These are phyloP conservation scores for Spodoptera exigua DNA, from an alignment of 2,888 invertebrate species.

Conservation along the genomic window DNA sequence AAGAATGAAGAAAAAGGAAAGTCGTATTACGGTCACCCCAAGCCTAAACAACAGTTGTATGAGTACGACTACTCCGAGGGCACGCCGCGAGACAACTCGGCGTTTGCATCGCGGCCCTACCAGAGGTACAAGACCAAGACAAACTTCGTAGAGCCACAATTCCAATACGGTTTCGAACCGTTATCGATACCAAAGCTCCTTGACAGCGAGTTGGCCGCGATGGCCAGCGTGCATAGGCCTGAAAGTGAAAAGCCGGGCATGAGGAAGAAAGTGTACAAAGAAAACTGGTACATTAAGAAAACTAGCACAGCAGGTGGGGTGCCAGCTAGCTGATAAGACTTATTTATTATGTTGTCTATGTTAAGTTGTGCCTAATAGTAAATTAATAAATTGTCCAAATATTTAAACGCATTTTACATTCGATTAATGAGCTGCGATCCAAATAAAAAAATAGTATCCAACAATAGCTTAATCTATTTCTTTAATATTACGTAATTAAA, in stretches of 20 bases:
- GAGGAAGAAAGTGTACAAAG: constrained; percentile 83
- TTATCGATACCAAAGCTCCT: constrained; percentile 76
- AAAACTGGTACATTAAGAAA: constrained; percentile 86
- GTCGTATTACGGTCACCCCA: constrained; percentile 72
- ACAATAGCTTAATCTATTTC: constrained; percentile 47
- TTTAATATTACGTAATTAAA: constrained; percentile 70
- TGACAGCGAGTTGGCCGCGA: constrained; percentile 82
- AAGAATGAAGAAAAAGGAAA: constrained; percentile 68
- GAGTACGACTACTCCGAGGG: constrained; percentile 77
- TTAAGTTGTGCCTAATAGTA: constrained; percentile 64
- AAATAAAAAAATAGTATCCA: constrained; percentile 21
- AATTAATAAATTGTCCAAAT: constrained; percentile 57
- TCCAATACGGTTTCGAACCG: constrained; percentile 86
- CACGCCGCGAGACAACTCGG: constrained; percentile 72
- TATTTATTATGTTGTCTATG: constrained; percentile 73
- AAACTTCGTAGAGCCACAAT: constrained; percentile 84
- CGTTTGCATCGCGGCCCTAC: constrained; percentile 74
- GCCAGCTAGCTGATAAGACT: constrained; percentile 79
- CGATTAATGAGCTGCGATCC: constrained; percentile 13
- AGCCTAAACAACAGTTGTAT: constrained; percentile 70
- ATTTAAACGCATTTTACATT: constrained; percentile 31
- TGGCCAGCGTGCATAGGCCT: constrained; percentile 80
- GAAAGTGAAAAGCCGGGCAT: constrained; percentile 80
- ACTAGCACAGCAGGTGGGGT: constrained; percentile 78
- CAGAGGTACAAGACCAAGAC: constrained; percentile 74